Percentiles rank a stretch among this genome's conserved stretches.
Conservation (phyloP, 2,888 invertebrate genomes). For the Drosophila kambysellisi region DNA sequence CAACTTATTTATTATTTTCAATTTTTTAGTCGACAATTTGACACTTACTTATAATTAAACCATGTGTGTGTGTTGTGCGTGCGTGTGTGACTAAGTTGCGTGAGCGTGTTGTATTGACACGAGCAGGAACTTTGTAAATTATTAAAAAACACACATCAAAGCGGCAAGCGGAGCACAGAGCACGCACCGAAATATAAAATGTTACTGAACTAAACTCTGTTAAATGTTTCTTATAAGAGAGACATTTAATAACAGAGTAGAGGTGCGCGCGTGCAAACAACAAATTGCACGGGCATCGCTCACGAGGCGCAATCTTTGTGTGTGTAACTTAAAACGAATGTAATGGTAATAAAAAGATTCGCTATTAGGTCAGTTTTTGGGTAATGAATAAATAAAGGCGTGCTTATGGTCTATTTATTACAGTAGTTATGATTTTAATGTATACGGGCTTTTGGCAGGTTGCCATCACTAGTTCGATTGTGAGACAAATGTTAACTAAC, state of each 20-base stretch:
- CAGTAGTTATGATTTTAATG: neutral
- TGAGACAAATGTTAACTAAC: constrained; percentile 19
- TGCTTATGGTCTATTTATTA: neutral
- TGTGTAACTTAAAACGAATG: neutral
- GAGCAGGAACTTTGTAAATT: constrained; percentile 37
- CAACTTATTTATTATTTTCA: constrained; percentile 16
- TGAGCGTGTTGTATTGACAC: constrained; percentile 37
- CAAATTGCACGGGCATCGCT: constrained; percentile 10
- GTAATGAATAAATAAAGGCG: neutral
- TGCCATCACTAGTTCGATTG: constrained; percentile 19
- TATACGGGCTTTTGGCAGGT: too few species aligned
- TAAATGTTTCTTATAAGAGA: constrained; percentile 56
- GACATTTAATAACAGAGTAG: constrained; percentile 34
- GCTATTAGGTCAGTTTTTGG: neutral
- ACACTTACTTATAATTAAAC: constrained; percentile 58
- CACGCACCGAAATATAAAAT: constrained; percentile 59
- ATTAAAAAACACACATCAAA: constrained; percentile 37
- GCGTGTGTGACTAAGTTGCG: constrained; percentile 12
- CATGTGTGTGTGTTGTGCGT: constrained; percentile 22
- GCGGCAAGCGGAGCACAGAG: constrained; percentile 41
- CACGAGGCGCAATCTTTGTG: neutral
- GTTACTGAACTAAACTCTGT: constrained; percentile 49
- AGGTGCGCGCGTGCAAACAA: constrained; percentile 39
- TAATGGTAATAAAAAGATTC: neutral
- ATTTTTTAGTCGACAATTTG: constrained; percentile 33